A percentile compares a stretch with the other conserved stretches of the same genome.
These are phyloP conservation scores for Aplysina aerophoba DNA, from an alignment of 37 sponge, comb jelly and placozoan species.

Conservation along the genomic window DNA sequence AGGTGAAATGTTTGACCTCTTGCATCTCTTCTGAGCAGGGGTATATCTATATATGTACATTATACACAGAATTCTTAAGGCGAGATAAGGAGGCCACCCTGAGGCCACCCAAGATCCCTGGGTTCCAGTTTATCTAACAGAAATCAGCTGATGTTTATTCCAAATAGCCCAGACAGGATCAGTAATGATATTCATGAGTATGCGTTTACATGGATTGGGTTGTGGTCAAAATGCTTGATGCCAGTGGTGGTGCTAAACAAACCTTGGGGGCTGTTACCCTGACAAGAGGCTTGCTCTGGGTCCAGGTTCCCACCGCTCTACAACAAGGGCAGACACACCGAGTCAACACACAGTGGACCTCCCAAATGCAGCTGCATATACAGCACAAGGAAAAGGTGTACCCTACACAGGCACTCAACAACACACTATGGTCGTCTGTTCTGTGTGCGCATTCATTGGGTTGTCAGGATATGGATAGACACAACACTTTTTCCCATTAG, in stretches of 20 bases:
- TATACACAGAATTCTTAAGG: too few species aligned
- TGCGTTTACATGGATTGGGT: background rate
- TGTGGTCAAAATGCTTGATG: background rate
- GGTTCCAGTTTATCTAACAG: conserved; percentile 26
- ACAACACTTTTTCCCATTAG: too few species aligned
- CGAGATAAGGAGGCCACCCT: too few species aligned
- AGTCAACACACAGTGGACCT: background rate
- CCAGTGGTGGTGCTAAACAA: conserved; percentile 11
- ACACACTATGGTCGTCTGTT: too few species aligned
- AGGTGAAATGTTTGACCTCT: too few species aligned
- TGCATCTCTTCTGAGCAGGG: too few species aligned
- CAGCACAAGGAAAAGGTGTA: too few species aligned
- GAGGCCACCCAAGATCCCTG: background rate
- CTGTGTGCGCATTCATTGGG: too few species aligned
- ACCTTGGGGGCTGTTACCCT: conserved; percentile 21
- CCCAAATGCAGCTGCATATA: conserved; percentile 5
- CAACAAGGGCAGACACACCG: background rate
- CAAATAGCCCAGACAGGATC: background rate
- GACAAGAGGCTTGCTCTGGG: background rate
- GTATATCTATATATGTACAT: too few species aligned
- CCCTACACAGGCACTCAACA: too few species aligned
- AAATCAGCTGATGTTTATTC: conserved; percentile 36
- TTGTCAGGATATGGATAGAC: too few species aligned
- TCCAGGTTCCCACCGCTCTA: conserved; percentile 22
- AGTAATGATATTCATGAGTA: conserved; percentile 13